A percentile compares a stretch with the other conserved stretches of the same genome.
These are phyloP conservation scores for Bombus superbus DNA, from an alignment of 1,140 invertebrate species.

Conservation along the genomic window DNA sequence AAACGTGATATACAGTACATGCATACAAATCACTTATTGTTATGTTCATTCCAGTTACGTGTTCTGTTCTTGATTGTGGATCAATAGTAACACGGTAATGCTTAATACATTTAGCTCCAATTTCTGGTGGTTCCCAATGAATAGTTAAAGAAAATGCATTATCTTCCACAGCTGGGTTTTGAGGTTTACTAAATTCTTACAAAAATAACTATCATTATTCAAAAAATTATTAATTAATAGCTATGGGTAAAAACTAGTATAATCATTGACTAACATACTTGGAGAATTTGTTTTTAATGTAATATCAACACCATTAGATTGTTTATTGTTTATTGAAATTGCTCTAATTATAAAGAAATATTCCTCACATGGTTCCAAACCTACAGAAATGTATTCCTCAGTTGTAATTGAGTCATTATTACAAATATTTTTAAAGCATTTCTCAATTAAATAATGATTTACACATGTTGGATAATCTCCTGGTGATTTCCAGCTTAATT, in stretches of 20 bases:
- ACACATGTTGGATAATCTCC: constrained; percentile 27
- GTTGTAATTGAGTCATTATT: not conserved
- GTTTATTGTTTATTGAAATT: not conserved
- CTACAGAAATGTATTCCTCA: constrained; percentile 29
- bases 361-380: constrained; percentile 58
- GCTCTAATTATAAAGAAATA: constrained; percentile 60
- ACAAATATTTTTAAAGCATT: constrained; percentile 21
- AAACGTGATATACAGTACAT: constrained; percentile 65
- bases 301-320: constrained; percentile 48
- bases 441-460: constrained; percentile 33
- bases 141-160: constrained; percentile 59
- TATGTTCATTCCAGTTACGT: constrained; percentile 46
- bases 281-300: constrained; percentile 60
- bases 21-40: constrained; percentile 58
- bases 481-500: constrained; percentile 46
- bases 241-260: not conserved
- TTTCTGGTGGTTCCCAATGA: constrained; percentile 66
- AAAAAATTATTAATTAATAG: constrained; percentile 1
- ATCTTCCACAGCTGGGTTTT: constrained; percentile 13
- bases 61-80: constrained; percentile 4
- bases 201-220: constrained; percentile 8
- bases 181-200: constrained; percentile 64
- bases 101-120: constrained; percentile 67
- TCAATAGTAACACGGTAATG: constrained; percentile 64
- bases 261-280: constrained; percentile 44